Percentiles rank a stretch among this genome's conserved stretches.
phyloP scores from a whole-genome alignment of 2,888 invertebrate species.

The Torymus texanus region DNA sequence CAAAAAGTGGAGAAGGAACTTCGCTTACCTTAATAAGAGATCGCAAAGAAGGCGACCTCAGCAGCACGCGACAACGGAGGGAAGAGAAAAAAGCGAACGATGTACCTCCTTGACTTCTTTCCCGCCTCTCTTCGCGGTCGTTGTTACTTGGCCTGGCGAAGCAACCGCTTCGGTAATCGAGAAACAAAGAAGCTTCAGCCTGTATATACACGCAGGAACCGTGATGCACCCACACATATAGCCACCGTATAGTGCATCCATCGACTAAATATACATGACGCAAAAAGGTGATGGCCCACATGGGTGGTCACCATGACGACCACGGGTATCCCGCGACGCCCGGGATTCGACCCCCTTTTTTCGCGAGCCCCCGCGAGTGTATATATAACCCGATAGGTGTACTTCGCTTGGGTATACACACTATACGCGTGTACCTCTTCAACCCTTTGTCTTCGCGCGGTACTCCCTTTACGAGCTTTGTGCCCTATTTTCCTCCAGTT shows the following conservation, averaged over 20 bases:
- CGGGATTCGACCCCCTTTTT: constrained; percentile 1
- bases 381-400: constrained; percentile 26
- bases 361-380: neutral
- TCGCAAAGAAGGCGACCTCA: neutral
- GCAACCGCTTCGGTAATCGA: neutral
- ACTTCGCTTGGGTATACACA: constrained; percentile 8
- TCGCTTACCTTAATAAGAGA: constrained; percentile 25
- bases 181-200: neutral
- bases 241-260: neutral
- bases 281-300: neutral
- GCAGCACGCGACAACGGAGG: neutral
- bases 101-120: too few species aligned
- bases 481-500: too few species aligned
- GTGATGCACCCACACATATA: too few species aligned
- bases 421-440: neutral
- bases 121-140: neutral
- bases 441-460: neutral
- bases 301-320: constrained; percentile 29
- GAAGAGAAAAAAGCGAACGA: neutral
- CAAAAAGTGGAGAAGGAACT: neutral
- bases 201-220: neutral
- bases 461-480: neutral
- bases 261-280: neutral
- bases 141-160: neutral
- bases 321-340: neutral